phyloP scores from a whole-genome alignment of 2,888 invertebrate genomes.

The Resseliella maxima region DNA sequence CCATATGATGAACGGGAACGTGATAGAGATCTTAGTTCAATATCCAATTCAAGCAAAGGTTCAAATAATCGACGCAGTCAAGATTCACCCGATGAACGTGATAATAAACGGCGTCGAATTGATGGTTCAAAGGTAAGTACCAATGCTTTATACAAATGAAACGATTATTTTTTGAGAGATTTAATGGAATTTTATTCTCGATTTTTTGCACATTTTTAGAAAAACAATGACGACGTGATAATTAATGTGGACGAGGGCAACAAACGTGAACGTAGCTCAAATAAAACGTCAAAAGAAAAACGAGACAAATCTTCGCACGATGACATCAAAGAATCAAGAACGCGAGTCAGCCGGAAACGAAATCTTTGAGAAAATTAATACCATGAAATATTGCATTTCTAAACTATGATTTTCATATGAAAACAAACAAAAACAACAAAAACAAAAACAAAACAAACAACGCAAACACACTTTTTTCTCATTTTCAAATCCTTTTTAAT shows the following conservation, averaged over 20 bases:
- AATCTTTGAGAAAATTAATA: slow-evolving; percentile 20
- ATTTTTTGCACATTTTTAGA: background rate
- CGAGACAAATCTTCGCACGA: slow-evolving; percentile 18
- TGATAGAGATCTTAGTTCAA: slow-evolving; percentile 71
- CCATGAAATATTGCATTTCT: slow-evolving; percentile 16
- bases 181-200: background rate
- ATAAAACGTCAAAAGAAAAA: slow-evolving; percentile 48
- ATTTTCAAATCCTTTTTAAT: background rate
- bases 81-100: slow-evolving; percentile 68
- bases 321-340: background rate
- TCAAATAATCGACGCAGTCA: slow-evolving; percentile 70
- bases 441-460: background rate
- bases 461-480: background rate
- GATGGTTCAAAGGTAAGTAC: background rate
- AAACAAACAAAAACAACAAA: background rate
- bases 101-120: slow-evolving; percentile 18
- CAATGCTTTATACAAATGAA: background rate
- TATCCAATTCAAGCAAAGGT: slow-evolving; percentile 70
- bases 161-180: background rate
- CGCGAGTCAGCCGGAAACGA: slow-evolving; percentile 2
- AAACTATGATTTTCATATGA: slow-evolving; percentile 42
- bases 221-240: slow-evolving; percentile 18
- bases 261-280: slow-evolving; percentile 37
- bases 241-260: slow-evolving; percentile 27
- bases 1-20: slow-evolving; percentile 71